Evolutionary conservation across 2,888 invertebrate genomes (phyloP), one percentile per base, ranked within the genome.

Genomic region (Philhelius pedissequus): DNA sequence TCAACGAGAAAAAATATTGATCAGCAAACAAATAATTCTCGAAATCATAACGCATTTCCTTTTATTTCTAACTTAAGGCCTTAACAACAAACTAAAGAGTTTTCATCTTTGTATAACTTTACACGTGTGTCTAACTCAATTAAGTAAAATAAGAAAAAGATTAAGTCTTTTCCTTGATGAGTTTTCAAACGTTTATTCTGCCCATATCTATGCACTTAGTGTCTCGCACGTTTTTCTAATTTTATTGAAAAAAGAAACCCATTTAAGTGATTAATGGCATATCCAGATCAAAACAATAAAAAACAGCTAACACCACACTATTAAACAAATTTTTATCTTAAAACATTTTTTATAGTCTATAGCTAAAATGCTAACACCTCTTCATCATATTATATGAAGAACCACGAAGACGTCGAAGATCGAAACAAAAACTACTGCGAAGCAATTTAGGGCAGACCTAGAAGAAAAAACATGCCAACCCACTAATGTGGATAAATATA

Each of bases 341-440:
- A 56, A 56, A 56, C 56, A 56, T 56, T 56, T 56, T 56, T 56
- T 56, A 56, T 56, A 20, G 56, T 56, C 56, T 13, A n/a, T n/a
- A 27, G 1, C 20, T 32, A 9, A 32, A 20, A 32, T 20, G 6
- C 56, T 54, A 13, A 32, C 18, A 54, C 18, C 32, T 54, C 18
- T 32, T 18, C 18, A 30, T 13, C 30, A 54, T n/a, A n/a, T 45
- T 13, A 45, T n/a, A n/a, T 13, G 22, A 22, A 13, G 5, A 48
- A 9, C 2, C 18, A 7, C 9, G 5, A 54, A 30, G 15, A 30
- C 30, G 13, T 1, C 30, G 5, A 48, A 48, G n/a, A n/a, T n/a
- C n/a, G n/a, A 15, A n/a, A 25, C 25, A 50, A 7, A 7, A 27
- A 50, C 22, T 60, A 43, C 22, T 56, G 22, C 56, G 50, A 58